Evolutionary conservation across 2,113 vertebrate species (phyloP).

Genomic region (Oxyura jamaicensis): DNA sequence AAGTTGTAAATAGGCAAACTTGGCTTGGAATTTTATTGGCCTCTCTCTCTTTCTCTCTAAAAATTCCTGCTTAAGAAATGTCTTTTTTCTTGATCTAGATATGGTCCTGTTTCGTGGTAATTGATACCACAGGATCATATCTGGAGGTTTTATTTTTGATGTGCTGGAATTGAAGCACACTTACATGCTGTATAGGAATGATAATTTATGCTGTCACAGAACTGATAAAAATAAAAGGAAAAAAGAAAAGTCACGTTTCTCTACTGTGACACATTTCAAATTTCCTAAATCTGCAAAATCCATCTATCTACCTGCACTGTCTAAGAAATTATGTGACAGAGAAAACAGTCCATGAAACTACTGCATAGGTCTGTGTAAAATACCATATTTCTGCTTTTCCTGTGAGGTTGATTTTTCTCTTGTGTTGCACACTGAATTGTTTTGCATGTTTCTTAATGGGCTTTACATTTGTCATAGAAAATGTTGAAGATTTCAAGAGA

Average conservation of each 20-base stretch:
- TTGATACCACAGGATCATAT: background rate
- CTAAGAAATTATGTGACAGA: background rate
- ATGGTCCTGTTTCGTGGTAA: slow-evolving; percentile 20
- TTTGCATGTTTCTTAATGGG: background rate
- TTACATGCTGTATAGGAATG: background rate
- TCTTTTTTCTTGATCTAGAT: slow-evolving; percentile 15
- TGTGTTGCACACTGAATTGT: background rate
- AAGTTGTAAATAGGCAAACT: background rate
- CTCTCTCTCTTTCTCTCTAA: background rate
- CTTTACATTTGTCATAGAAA: background rate
- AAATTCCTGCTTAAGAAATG: background rate
- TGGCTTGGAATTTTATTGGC: background rate
- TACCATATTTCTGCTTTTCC: background rate
- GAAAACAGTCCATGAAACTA: background rate
- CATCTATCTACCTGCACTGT: background rate
- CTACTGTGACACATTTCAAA: background rate
- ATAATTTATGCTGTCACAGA: slow-evolving; percentile 17
- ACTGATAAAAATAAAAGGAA: background rate
- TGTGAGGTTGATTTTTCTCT: background rate
- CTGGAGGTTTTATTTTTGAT: slow-evolving; percentile 28
- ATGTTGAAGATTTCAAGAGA: background rate
- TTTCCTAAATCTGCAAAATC: slow-evolving; percentile 10
- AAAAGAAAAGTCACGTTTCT: background rate
- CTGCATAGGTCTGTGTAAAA: background rate
- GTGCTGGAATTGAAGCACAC: background rate